Percentiles rank a stretch among this genome's conserved stretches.
Conservation (phyloP, 37 sponge, comb jelly and placozoan species). For the Beroe ovata region DNA sequence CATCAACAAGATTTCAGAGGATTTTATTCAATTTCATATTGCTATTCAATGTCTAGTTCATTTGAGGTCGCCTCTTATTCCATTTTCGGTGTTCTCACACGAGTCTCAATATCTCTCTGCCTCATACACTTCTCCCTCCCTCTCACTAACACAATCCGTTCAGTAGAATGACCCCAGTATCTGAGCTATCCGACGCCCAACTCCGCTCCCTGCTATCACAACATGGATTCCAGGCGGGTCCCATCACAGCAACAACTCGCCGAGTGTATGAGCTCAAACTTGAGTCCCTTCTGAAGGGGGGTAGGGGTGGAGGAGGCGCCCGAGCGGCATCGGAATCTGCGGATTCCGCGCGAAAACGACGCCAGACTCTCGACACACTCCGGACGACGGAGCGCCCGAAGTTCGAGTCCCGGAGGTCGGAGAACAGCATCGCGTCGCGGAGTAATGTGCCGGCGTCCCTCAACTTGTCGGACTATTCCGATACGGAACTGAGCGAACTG, state of each 20-base stretch:
- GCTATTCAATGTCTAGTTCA: too few species aligned
- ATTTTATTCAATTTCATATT: too few species aligned
- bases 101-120: too few species aligned
- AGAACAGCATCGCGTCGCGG: background rate
- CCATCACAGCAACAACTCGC: slow-evolving; percentile 50
- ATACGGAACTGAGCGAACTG: slow-evolving; percentile 13
- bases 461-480: slow-evolving; percentile 18
- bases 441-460: background rate
- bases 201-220: background rate
- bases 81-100: too few species aligned
- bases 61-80: too few species aligned
- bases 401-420: slow-evolving; percentile 26
- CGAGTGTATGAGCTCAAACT: slow-evolving; percentile 29
- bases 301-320: background rate
- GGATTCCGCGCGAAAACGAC: background rate
- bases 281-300: background rate
- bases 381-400: slow-evolving; percentile 36
- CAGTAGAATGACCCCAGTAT: background rate
- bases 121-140: background rate
- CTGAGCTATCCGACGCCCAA: slow-evolving; percentile 18
- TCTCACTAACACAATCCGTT: background rate
- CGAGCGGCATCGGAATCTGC: background rate
- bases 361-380: slow-evolving; percentile 31
- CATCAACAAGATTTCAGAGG: too few species aligned
- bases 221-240: background rate